Conservation (phyloP, 2,113 vertebrate species). For the Oceanites oceanicus region DNA sequence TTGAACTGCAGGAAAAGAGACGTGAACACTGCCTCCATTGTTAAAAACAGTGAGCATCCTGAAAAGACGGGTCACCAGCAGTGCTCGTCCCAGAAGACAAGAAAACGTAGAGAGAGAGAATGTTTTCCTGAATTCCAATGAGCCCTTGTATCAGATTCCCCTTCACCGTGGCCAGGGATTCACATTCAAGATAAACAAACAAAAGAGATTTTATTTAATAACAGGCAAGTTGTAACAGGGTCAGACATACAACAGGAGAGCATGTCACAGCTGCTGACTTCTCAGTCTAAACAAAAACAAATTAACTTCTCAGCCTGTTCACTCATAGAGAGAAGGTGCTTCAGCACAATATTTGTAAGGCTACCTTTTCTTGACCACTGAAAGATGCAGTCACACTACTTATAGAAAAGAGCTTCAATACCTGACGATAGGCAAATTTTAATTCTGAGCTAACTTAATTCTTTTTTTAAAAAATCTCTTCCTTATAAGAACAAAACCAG, state of each 20-base stretch:
- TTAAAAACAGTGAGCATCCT: neutral
- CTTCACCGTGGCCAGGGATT: neutral
- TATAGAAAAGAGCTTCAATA: neutral
- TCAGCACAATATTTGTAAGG: neutral
- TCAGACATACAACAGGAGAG: constrained; percentile 3
- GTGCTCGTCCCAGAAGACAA: neutral
- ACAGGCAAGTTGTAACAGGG: constrained; percentile 19
- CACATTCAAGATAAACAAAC: constrained; percentile 18
- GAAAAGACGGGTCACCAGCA: neutral
- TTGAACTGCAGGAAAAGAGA: neutral
- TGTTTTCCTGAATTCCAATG: neutral
- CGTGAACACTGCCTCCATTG: neutral
- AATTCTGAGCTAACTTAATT: neutral
- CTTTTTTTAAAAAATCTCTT: neutral
- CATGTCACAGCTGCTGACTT: constrained; percentile 9
- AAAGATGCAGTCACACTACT: neutral
- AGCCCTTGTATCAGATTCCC: neutral
- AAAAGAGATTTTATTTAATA: constrained; percentile 21
- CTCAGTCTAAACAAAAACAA: constrained; percentile 51
- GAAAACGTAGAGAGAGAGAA: neutral
- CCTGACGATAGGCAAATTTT: neutral
- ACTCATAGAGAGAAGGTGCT: neutral
- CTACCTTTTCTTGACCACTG: neutral
- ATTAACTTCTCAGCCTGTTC: neutral
- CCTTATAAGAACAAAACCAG: neutral